A percentile compares a stretch with the other conserved stretches of the same genome.
These are phyloP conservation scores for Trachurus trachurus DNA, from an alignment of 2,797 vertebrate species.

Conservation along the genomic window DNA sequence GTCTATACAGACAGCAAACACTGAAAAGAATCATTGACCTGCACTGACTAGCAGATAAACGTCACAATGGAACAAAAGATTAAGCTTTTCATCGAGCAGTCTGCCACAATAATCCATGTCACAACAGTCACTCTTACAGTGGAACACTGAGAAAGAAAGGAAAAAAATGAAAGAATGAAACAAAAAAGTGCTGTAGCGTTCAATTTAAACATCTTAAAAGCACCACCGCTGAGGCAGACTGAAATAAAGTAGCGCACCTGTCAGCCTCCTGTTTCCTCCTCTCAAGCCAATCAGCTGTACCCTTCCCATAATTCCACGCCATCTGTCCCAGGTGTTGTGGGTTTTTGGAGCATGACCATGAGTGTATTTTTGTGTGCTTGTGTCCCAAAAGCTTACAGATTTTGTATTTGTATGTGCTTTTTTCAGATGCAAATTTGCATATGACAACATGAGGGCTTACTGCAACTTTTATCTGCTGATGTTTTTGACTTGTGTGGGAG, in stretches of 20 bases:
- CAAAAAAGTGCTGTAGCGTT: slow-evolving; percentile 22
- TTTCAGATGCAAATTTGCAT: slow-evolving; percentile 16
- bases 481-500: slow-evolving; percentile 34
- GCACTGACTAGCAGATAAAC: slow-evolving; percentile 50
- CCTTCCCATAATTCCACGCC: slow-evolving; percentile 68
- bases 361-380: slow-evolving; percentile 6
- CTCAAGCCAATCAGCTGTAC: slow-evolving; percentile 60
- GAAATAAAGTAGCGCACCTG: slow-evolving; percentile 68
- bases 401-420: background rate
- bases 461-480: slow-evolving; percentile 1
- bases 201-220: slow-evolving; percentile 46
- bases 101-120: slow-evolving; percentile 19
- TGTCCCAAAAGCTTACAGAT: background rate
- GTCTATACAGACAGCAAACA: slow-evolving; percentile 35
- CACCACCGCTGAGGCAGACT: slow-evolving; percentile 46
- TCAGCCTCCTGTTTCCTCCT: slow-evolving; percentile 51
- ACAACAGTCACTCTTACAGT: slow-evolving; percentile 28
- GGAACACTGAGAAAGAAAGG: background rate
- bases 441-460: background rate
- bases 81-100: slow-evolving; percentile 42
- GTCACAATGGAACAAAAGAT: slow-evolving; percentile 57
- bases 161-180: slow-evolving; percentile 1
- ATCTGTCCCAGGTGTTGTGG: slow-evolving; percentile 80
- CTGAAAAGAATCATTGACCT: slow-evolving; percentile 56
- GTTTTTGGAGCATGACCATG: slow-evolving; percentile 67